These are phyloP conservation scores for Araneus ventricosus DNA, from an alignment of 1,140 invertebrate genomes.

Conservation along the genomic window DNA sequence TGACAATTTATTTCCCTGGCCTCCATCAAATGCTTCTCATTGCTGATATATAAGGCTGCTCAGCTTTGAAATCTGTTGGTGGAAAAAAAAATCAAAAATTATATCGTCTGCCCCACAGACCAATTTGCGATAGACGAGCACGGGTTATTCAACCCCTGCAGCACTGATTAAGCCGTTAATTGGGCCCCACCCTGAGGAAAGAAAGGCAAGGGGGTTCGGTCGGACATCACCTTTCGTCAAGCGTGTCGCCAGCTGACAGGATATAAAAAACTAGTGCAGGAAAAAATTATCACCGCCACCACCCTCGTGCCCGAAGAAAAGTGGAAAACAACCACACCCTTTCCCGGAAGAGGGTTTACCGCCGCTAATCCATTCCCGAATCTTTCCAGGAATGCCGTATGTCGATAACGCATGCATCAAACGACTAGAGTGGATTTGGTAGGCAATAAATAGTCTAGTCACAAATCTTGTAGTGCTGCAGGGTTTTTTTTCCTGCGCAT, in stretches of 20 bases:
- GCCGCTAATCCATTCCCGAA: not conserved
- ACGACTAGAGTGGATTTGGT: not conserved
- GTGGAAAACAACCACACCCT: slow-evolving; percentile 42
- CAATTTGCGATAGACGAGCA: not conserved
- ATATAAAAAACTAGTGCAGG: not conserved
- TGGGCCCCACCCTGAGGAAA: not conserved
- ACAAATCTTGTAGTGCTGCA: too few species aligned
- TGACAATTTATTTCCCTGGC: too few species aligned
- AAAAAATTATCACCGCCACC: not conserved
- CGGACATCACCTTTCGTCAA: not conserved
- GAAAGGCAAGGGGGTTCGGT: not conserved
- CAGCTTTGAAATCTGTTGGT: too few species aligned
- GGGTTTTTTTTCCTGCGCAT: too few species aligned
- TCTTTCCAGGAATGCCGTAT: not conserved
- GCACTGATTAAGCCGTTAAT: slow-evolving; percentile 2
- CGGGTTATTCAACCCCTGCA: not conserved
- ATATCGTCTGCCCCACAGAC: too few species aligned
- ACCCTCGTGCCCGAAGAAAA: not conserved
- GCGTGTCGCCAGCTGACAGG: slow-evolving; percentile 15
- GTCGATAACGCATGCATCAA: not conserved
- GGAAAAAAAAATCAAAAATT: too few species aligned
- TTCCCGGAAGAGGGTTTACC: not conserved
- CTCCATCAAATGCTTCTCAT: too few species aligned
- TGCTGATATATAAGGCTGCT: too few species aligned
- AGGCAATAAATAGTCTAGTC: too few species aligned